Conservation (phyloP, 1,140 invertebrate species). For the Aphaenogaster rudis region DNA sequence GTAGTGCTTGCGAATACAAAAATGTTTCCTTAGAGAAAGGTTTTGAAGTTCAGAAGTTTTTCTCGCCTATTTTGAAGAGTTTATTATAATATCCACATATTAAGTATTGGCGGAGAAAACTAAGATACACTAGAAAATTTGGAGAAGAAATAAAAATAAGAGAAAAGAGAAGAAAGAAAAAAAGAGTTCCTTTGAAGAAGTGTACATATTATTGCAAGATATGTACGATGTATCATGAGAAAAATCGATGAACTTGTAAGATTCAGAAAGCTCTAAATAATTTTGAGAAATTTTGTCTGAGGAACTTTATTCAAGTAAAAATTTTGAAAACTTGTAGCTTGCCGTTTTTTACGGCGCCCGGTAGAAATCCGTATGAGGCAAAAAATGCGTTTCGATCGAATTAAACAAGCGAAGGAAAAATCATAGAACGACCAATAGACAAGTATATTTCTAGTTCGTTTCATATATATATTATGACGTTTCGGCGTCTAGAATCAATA, state of each 20-base stretch:
- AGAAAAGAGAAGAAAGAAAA: not conserved
- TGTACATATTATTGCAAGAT: not conserved
- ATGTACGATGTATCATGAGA: not conserved
- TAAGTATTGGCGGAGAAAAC: not conserved
- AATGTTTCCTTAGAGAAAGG: not conserved
- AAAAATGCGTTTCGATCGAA: not conserved
- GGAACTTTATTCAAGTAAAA: not conserved
- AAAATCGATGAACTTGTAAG: not conserved
- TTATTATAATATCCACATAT: constrained; percentile 12
- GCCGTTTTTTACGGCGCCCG: not conserved
- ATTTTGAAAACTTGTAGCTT: not conserved
- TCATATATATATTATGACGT: constrained; percentile 1
- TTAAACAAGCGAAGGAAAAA: not conserved
- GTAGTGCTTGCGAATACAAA: not conserved
- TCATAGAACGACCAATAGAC: not conserved
- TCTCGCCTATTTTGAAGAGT: not conserved
- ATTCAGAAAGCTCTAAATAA: not conserved
- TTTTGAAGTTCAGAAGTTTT: not conserved
- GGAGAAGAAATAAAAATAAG: not conserved
- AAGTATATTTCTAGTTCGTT: not conserved
- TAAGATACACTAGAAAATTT: not conserved
- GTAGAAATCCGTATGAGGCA: not conserved
- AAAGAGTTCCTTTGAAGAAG: not conserved
- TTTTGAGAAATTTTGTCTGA: not conserved
- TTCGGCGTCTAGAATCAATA: not conserved